Conservation (phyloP, 2,888 invertebrate species). For the Scrobipalpa atriplicella region DNA sequence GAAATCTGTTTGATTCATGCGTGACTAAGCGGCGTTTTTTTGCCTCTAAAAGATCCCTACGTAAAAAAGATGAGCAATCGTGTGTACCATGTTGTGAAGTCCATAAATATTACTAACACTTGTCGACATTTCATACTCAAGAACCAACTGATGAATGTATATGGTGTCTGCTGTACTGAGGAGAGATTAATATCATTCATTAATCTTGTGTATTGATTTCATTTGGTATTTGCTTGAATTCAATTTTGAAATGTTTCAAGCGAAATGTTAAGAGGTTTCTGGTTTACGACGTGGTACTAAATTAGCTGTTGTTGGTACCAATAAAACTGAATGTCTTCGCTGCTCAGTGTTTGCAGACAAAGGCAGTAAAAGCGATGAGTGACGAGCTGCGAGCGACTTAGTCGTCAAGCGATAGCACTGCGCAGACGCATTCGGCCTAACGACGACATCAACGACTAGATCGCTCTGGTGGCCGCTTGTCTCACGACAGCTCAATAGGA, state of each 20-base stretch:
- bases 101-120: conserved; percentile 27
- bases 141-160: conserved; percentile 14
- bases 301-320: conserved; percentile 13
- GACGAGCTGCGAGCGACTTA: conserved; percentile 32
- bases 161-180: conserved; percentile 8
- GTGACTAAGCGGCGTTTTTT: conserved; percentile 69
- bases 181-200: conserved; percentile 24
- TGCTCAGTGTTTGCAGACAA: conserved; percentile 33
- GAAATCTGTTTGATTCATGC: conserved; percentile 66
- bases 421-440: conserved; percentile 40
- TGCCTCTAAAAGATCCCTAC: conserved; percentile 50
- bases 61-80: conserved; percentile 52
- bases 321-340: conserved; percentile 30
- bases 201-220: conserved; percentile 25
- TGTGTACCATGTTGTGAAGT: conserved; percentile 34
- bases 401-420: conserved; percentile 33
- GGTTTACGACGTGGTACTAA: conserved; percentile 26
- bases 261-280: conserved; percentile 19
- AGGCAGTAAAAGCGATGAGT: conserved; percentile 37
- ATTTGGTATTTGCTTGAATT: conserved; percentile 10
- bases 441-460: conserved; percentile 48
- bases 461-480: conserved; percentile 59
- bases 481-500: conserved; percentile 63
- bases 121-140: conserved; percentile 24
- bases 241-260: conserved; percentile 15